Conservation (phyloP, 2,113 vertebrate genomes). For the Recurvirostra avosetta region DNA sequence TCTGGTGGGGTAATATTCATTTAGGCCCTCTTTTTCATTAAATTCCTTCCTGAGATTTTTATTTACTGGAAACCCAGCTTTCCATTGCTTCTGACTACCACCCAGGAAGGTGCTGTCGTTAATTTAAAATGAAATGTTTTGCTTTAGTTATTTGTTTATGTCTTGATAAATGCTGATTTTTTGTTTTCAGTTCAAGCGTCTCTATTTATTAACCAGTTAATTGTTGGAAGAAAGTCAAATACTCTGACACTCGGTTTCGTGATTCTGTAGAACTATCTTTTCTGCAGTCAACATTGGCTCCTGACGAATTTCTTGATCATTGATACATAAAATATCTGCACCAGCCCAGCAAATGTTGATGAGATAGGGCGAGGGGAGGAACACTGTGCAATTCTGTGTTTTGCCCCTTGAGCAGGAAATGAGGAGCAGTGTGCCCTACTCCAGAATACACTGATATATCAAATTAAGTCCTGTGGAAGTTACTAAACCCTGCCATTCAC, state of each 20-base stretch:
- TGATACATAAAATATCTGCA: neutral
- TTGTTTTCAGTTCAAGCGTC: neutral
- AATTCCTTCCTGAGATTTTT: neutral
- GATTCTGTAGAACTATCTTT: neutral
- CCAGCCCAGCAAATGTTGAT: neutral
- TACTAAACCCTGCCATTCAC: neutral
- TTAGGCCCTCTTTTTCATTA: neutral
- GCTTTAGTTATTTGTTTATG: neutral
- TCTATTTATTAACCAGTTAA: neutral
- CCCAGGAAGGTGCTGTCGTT: neutral
- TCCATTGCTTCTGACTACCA: neutral
- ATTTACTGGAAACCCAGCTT: neutral
- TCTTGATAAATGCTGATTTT: neutral
- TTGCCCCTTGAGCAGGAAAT: neutral
- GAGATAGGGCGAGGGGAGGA: neutral
- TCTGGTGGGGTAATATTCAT: neutral
- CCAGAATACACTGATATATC: neutral
- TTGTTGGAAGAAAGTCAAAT: neutral
- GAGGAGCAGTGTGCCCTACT: neutral
- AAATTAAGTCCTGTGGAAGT: neutral
- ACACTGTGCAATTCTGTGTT: neutral
- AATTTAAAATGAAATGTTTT: neutral
- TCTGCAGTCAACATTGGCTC: neutral
- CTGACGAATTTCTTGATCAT: neutral
- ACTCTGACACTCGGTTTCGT: neutral